Base-by-base conservation (phyloP, 2,113 vertebrate species). In the Bothrops jararaca region DNA sequence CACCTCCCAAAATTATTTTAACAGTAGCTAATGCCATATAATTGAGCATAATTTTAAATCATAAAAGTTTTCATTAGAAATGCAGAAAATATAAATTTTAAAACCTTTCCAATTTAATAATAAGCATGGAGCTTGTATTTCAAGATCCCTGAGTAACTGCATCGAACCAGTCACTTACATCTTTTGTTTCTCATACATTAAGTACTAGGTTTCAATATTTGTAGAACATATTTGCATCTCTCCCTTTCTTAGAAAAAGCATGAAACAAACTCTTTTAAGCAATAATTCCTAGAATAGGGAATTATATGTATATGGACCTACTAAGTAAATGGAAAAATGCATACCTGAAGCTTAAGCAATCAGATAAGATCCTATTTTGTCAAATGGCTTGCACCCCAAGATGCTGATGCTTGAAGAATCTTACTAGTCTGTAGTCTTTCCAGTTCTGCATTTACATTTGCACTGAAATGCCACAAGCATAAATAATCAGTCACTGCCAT, bases 401-500 rank as follows among this genome's bases (percentile, higher is more conserved):
- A 92, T 93, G 93, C 94, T 92, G 94, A 95, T 95, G 95, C 94
- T 94, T 95, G 93, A 96, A 95, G 91, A 60, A 94, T 88, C 95
- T 39, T 90, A 56, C 92, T 10, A 92, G 92, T 93, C 95, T 94
- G 93, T 0, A 94, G 95, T 15, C 94, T 93, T 91, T 91, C 90
- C 95, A 86, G 45, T 90, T 94, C 92, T 87, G 80, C 93, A 92
- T 94, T 95, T 95, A 96, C 93, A 95, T 92, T 94, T 92, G 87
- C 56, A 93, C 95, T 85, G 85, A 96, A 97, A 96, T 95, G 96
- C 92, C 93, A 97, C 92, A 95, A 95, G 95, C 95, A 95, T 56
- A 96, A 96, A 96, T 94, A 96, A 97, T 94, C 96, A 97, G 96
- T 96, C 95, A 92, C 96, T 97, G 96, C 96, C 97, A 96, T 93